Percentiles rank a stretch among this genome's conserved stretches.
phyloP scores from a whole-genome alignment of 1,140 invertebrate species.

The Drosophila lacertosa region DNA sequence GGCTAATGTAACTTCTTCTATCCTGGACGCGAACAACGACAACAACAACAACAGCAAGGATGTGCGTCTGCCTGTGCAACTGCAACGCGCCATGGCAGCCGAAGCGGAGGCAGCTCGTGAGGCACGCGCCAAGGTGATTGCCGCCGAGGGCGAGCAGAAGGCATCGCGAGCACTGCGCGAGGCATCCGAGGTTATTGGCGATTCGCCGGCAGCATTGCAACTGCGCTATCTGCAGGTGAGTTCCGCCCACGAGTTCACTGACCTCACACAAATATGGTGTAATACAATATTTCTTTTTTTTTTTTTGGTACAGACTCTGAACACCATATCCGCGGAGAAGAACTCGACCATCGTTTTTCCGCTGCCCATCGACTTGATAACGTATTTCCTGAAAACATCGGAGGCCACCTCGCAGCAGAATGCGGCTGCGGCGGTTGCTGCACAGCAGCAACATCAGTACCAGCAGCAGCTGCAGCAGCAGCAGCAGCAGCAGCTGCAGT shows the following conservation, averaged over 20 bases:
- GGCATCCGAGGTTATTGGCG: constrained; percentile 96
- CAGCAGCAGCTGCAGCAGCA: constrained; percentile 28
- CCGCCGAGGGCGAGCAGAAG: constrained; percentile 94
- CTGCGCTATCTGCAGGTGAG: constrained; percentile 83
- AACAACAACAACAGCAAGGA: constrained; percentile 91
- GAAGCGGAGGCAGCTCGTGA: constrained; percentile 95
- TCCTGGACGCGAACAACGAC: constrained; percentile 53
- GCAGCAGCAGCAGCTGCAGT: constrained; percentile 27
- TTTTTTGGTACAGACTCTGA: constrained; percentile 89
- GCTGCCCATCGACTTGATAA: constrained; percentile 95
- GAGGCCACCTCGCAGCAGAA: constrained; percentile 67
- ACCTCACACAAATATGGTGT: no score
- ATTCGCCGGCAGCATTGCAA: constrained; percentile 95
- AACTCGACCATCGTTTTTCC: constrained; percentile 99
- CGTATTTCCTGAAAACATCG: constrained; percentile 88
- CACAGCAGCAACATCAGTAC: constrained; percentile 41
- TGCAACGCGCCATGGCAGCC: constrained; percentile 96
- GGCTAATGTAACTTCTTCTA: constrained; percentile 60
- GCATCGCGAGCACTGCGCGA: constrained; percentile 95
- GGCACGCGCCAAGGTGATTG: constrained; percentile 92
- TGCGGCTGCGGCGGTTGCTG: constrained; percentile 56
- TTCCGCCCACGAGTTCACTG: no score
- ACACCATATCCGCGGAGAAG: constrained; percentile 98
- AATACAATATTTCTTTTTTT: constrained; percentile 1
- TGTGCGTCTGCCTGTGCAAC: constrained; percentile 93